Evolutionary conservation across 2,888 invertebrate genomes (phyloP), one percentile per base, ranked within the genome.

Genomic region (Bimastos eiseni): DNA sequence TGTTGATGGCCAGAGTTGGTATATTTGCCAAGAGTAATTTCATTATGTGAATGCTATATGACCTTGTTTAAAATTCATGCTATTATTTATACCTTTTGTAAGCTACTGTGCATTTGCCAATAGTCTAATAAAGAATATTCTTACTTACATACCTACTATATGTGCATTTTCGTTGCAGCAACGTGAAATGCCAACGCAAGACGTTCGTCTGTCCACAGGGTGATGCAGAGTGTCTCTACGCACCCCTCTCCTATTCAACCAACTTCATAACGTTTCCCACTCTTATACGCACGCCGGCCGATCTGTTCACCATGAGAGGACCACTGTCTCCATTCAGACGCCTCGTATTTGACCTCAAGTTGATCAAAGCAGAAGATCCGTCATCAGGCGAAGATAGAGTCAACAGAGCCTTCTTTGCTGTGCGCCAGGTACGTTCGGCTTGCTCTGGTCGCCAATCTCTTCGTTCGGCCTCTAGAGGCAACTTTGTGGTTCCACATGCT

Each of bases 211-310:
- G 98, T 94, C 96, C 96, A 83, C 95, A 96, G 38, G 96, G 96
- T n/a, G 97, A 97, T 94, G 95, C 96, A 93, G 96, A 96, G 41
- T 99, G 99, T 93, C 96, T 97, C 90, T 96, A 96, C 89, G 96
- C 96, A 93, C 98, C 99, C 0, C 96, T 97, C 89, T 97, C 97
- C 90, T 97, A 97, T 94, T 98, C 98, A 55, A 98, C 97, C 96
- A 98, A 98, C 95, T 99, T 98, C 95, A 97, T 99, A 93, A 97
- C 98, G 0, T 97, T 99, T 93, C 97, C 98, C 0, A 97, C 98
- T 38, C 93, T 94, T 90, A 94, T 95, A 89, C 94, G 95, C 91
- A 94, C 95, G 38, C 93, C 96, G 1, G 94, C 95, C 92, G 97
- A 97, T 90, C 96, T 99, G 19, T 98, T 99, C 95, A 97, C 97